These are phyloP conservation scores for Epinephelus cyanopodus DNA, from an alignment of 2,113 vertebrate genomes.

Conservation along the genomic window DNA sequence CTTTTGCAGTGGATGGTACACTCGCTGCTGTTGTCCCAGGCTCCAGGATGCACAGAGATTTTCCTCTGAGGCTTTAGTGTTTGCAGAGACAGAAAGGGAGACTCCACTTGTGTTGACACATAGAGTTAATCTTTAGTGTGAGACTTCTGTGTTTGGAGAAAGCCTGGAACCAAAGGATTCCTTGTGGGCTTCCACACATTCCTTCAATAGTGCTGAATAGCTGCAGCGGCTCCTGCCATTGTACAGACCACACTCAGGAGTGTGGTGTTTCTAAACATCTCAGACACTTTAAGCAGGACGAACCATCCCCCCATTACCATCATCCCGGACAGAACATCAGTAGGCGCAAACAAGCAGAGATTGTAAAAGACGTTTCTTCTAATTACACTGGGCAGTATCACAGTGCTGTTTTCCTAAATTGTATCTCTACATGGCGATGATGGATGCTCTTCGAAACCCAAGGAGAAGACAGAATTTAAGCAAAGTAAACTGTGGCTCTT, in stretches of 20 bases:
- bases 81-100: constrained; percentile 65
- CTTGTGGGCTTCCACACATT: constrained; percentile 83
- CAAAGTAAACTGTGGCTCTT: constrained; percentile 41
- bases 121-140: constrained; percentile 79
- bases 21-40: constrained; percentile 30
- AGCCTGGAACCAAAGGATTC: constrained; percentile 81
- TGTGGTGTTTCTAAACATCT: constrained; percentile 81
- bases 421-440: constrained; percentile 35
- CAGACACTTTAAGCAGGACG: constrained; percentile 48
- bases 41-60: constrained; percentile 50
- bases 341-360: constrained; percentile 53
- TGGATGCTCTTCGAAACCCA: constrained; percentile 41
- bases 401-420: constrained; percentile 37
- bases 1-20: constrained; percentile 44
- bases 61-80: constrained; percentile 56
- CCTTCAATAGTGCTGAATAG: constrained; percentile 77
- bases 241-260: constrained; percentile 80
- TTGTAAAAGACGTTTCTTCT: constrained; percentile 66
- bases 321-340: constrained; percentile 47
- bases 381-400: constrained; percentile 46
- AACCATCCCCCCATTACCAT: constrained; percentile 30
- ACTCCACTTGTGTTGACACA: constrained; percentile 80
- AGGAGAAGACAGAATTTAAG: constrained; percentile 30
- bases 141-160: constrained; percentile 83
- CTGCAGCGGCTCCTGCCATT: constrained; percentile 69